Evolutionary conservation across 2,888 invertebrate genomes (phyloP), one percentile per base, ranked within the genome.

Genomic region (Hetaerina titia): DNA sequence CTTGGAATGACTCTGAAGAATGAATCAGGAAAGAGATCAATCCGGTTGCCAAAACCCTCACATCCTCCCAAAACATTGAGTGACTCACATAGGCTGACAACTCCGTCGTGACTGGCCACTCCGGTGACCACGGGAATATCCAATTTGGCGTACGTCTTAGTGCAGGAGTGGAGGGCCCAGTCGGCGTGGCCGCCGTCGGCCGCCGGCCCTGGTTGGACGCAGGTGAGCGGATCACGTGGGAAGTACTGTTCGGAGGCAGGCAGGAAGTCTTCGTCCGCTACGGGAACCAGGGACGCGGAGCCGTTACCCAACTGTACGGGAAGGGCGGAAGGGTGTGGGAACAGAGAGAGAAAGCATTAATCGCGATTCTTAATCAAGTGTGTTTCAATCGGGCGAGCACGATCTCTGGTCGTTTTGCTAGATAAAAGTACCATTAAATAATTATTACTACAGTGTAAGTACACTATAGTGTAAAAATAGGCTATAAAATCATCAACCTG

Each of bases 221-320:
- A 92, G 22, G 64, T 69, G n/a, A 92, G 69, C 69, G 98, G 97
- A 95, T 97, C 97, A 95, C 96, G 96, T 11, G 98, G 97, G 95
- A 98, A 97, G 96, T 98, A 98, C 96, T 97, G 97, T 96, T 98
- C 97, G 9, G 97, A 97, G 95, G 97, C 97, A 89, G 97, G 97
- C 95, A 98, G 97, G 96, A 97, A 98, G 90, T 96, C 96, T 0
- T 31, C 81, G 96, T 98, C 98, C 2, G 98, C 96, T 57, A 98
- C 97, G 2, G 98, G 98, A 92, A 98, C 97, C 96, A 98, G 97
- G 90, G 97, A 96, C 95, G 97, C 97, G 58, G 97, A 97, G 96
- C 97, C 97, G 96, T 97, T 98, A 22, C 97, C 97, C 96, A 97
- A 97, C 97, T 98, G 96, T 88, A 97, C 97, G 94, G 95, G 6